Evolutionary conservation across 2,113 vertebrate species (phyloP).

Genomic region (Bubalus kerabau): DNA sequence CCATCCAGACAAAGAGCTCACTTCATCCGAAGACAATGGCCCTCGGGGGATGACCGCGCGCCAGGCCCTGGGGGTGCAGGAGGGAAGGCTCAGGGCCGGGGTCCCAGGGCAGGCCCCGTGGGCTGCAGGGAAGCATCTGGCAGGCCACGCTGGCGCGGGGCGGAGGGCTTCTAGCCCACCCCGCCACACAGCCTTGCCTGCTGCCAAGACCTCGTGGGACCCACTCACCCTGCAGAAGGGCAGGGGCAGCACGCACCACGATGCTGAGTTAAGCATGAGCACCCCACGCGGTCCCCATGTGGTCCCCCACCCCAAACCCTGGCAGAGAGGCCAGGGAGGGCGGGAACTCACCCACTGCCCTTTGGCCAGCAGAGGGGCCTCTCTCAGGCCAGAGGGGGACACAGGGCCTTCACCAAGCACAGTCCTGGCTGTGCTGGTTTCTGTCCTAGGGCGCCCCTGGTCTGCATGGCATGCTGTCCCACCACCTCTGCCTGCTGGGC

Average conservation of each 20-base stretch:
- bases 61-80: conserved; percentile 37
- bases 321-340: background rate
- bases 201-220: background rate
- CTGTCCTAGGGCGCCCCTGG: background rate
- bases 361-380: background rate
- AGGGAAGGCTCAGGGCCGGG: background rate
- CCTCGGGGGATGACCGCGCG: background rate
- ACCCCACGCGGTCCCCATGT: background rate
- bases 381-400: background rate
- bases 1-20: conserved; percentile 48
- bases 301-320: background rate
- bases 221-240: background rate
- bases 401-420: background rate
- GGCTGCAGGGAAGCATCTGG: conserved; percentile 2
- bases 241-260: background rate
- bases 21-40: conserved; percentile 47
- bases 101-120: background rate
- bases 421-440: background rate
- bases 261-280: background rate
- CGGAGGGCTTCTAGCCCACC: background rate
- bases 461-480: background rate
- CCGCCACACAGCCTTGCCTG: background rate
- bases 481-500: background rate
- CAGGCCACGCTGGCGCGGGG: background rate
- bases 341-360: background rate